Base-by-base conservation (phyloP, 2,888 invertebrate species). In the Ditula angustiorana region DNA sequence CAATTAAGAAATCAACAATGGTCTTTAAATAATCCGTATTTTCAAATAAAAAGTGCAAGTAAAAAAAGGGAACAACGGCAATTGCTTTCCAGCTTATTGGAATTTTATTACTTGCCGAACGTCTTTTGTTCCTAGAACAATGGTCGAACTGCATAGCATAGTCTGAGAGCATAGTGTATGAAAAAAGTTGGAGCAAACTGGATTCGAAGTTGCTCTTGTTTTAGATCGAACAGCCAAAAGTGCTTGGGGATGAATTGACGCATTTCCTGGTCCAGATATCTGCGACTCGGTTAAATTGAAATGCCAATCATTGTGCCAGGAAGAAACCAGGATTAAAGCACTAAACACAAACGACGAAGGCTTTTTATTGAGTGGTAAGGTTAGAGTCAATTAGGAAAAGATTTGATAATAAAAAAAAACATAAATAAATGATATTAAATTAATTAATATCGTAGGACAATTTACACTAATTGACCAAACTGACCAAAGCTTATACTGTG, bases 291-390 rank as follows among this genome's bases (percentile, higher is more conserved):
- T 71, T 71, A 82, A 86, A 87, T 86, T 83, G 83, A 83, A 88
- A 85, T 78, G 86, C 81, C 86, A 87, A 85, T 87, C 83, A 85
- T 77, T 80, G 79, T 75, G 71, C 68, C 73, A 64, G 69, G 41
- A 60, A 71, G 37, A 60, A 21, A 7, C 26, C 30, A 24, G 8
- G 35, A 41, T 41, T 52, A 16, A 44, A 13, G 21, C 1, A 21
- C 2, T 60, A 28, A 49, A 57, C 33, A 35, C 33, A 30, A 57
- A 37, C 35, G 23, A 7, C 13, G 16, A n/a, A 35, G 28, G 26
- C 2, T 47, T 26, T 44, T 26, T 47, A n/a, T n/a, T n/a, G n/a
- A n/a, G n/a, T n/a, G n/a, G n/a, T 26, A 47, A 7, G 16, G 41
- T 8, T 10, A 19, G 19, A 41, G 41, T 19, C 10, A 10, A 19